Percentiles rank a stretch among this genome's conserved stretches.
These are phyloP conservation scores for Gymnopithys bicolor DNA, from an alignment of 2,797 vertebrate genomes.

Conservation along the genomic window DNA sequence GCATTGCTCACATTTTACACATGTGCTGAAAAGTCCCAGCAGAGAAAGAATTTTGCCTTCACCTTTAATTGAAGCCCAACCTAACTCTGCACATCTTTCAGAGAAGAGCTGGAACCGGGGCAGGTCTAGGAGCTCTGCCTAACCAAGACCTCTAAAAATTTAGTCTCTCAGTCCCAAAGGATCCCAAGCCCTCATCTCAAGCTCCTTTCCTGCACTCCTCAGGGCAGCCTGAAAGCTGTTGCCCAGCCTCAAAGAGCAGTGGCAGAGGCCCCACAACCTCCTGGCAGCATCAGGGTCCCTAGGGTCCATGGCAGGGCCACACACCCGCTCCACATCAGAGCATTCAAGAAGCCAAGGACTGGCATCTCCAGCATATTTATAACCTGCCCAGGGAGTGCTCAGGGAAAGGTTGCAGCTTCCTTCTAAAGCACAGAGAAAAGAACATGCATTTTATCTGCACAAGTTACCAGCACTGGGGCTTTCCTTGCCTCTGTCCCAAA, in stretches of 20 bases:
- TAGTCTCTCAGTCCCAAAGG: background rate
- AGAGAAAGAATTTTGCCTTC: background rate
- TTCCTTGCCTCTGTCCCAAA: background rate
- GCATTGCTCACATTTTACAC: background rate
- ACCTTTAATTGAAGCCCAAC: background rate
- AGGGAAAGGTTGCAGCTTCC: background rate
- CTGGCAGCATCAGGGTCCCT: fast-evolving
- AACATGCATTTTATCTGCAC: background rate
- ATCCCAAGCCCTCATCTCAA: background rate
- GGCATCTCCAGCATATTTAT: background rate
- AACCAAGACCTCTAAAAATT: background rate
- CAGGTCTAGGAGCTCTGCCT: background rate
- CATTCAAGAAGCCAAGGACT: fast-evolving
- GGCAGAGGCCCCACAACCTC: background rate
- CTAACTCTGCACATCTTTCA: background rate
- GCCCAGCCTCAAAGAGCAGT: fast-evolving
- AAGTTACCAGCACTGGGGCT: background rate
- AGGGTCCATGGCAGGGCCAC: fast-evolving
- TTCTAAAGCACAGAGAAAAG: background rate
- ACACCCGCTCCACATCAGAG: fast-evolving
- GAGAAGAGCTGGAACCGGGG: background rate
- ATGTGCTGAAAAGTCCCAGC: too few species aligned
- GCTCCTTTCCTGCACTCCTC: background rate
- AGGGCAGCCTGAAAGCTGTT: background rate
- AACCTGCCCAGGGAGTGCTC: background rate